Evolutionary conservation across 2,113 vertebrate genomes (phyloP), one percentile per base, ranked within the genome.

Genomic region (Syrmaticus mikado): DNA sequence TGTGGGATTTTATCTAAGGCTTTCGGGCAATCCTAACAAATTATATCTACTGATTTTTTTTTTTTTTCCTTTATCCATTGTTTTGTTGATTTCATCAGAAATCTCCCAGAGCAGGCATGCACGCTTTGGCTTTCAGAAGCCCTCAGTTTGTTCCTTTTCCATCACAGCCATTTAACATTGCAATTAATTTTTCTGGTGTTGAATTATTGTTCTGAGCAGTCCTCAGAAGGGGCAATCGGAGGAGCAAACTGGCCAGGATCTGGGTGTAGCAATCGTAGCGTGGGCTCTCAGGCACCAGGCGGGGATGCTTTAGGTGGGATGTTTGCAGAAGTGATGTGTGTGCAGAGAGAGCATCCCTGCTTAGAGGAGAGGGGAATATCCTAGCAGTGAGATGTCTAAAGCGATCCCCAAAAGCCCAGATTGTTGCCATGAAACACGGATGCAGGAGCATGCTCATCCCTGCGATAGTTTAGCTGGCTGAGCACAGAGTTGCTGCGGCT

Each of bases 1-100:
- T 81, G 82, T 78, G 90, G 82, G 90, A 65, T 92, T 96, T 94
- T 81, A 86, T 91, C 68, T 85, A 85, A 96, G 82, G 72, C 91
- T 94, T 90, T 94, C 78, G 85, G 91, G 90, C 90, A 94, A 94
- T 91, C 91, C 70, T 7, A 86, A 58, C 78, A 81, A 87, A 91
- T 93, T 94, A 65, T 55, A 84, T 62, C 87, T 83, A 28, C 87
- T 91, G 90, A 86, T 91, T 21, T 8, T 18, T 17, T 46, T 8
- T 45, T 45, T 50, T 46, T 94, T 91, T 73, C 80, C 90, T 94
- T 91, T 91, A 90, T 85, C 90, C 70, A 41, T 90, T 90, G 82
- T 86, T 94, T 74, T 74, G 85, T 78, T 95, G 91, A 72, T 91
- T 91, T 79, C 66, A 74, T 75, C 57, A 85, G 85, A 94, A 92